Percentiles rank a stretch among this genome's conserved stretches.
These are phyloP conservation scores for Augiades crinisus DNA, from an alignment of 2,888 invertebrate genomes.

Conservation along the genomic window DNA sequence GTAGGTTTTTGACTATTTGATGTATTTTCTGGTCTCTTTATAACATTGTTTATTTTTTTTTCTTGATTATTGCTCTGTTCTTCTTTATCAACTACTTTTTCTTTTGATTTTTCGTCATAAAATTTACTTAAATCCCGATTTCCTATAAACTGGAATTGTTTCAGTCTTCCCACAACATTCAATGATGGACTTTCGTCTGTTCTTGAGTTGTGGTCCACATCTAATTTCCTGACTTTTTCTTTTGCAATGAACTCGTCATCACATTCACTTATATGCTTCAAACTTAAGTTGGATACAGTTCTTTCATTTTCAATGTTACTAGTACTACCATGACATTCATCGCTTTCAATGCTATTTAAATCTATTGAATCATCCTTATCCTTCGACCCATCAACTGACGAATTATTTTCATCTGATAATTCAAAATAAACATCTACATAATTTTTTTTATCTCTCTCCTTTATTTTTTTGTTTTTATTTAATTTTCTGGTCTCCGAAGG, in stretches of 20 bases:
- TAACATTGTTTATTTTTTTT: constrained; percentile 38
- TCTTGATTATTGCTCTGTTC: constrained; percentile 29
- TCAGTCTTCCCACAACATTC: constrained; percentile 49
- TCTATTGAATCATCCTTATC: constrained; percentile 49
- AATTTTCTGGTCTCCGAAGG: constrained; percentile 31
- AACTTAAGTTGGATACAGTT: not conserved
- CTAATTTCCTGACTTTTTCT: not conserved
- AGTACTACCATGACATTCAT: constrained; percentile 23
- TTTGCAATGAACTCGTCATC: not conserved
- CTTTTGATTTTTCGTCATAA: constrained; percentile 41
- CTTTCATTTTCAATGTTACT: constrained; percentile 21
- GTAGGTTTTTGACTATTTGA: constrained; percentile 34
- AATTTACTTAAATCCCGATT: constrained; percentile 58
- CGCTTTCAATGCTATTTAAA: constrained; percentile 52
- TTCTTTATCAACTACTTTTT: not conserved
- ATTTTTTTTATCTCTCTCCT: constrained; percentile 18
- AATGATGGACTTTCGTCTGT: constrained; percentile 22
- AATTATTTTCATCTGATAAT: not conserved
- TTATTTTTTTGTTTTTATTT: too few species aligned
- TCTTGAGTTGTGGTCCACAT: not conserved
- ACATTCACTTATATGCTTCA: not conserved
- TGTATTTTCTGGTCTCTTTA: constrained; percentile 33
- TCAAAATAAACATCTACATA: not conserved
- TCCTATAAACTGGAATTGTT: constrained; percentile 58
- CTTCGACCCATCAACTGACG: not conserved